Conservation (phyloP, 2,797 vertebrate species). For the Phoxinus dragarum region DNA sequence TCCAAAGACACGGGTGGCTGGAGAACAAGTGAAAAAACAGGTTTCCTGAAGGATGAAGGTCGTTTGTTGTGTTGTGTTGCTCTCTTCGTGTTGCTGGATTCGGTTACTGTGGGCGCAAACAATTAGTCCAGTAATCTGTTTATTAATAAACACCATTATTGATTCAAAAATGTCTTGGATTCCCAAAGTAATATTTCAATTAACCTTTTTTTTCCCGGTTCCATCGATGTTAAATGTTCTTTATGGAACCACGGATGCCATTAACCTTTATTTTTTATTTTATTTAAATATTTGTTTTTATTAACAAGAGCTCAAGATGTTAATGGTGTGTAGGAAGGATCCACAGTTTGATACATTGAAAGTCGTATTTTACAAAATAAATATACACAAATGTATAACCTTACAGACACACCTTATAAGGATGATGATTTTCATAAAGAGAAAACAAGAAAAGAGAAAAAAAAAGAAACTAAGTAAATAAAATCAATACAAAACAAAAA, state of each 20-base stretch:
- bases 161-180: not conserved
- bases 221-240: not conserved
- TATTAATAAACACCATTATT: slow-evolving; percentile 8
- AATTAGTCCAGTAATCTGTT: not conserved
- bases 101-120: not conserved
- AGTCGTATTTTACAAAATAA: too few relatives aligned
- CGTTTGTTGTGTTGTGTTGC: slow-evolving; percentile 73
- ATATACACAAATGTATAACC: too few relatives aligned
- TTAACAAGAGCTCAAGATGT: too few relatives aligned
- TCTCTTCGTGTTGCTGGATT: slow-evolving; percentile 24
- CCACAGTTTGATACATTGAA: too few relatives aligned
- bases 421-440: too few relatives aligned
- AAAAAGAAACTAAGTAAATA: too few relatives aligned
- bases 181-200: not conserved
- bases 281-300: too few relatives aligned
- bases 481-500: too few relatives aligned
- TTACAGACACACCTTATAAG: too few relatives aligned
- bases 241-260: not conserved
- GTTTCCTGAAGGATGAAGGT: slow-evolving; percentile 78
- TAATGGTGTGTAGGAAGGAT: too few relatives aligned
- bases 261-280: not conserved
- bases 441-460: too few relatives aligned
- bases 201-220: not conserved
- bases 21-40: slow-evolving; percentile 70
- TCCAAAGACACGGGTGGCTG: slow-evolving; percentile 37